phyloP scores from a whole-genome alignment of 2,888 invertebrate genomes.

The Acrobasis repandana region DNA sequence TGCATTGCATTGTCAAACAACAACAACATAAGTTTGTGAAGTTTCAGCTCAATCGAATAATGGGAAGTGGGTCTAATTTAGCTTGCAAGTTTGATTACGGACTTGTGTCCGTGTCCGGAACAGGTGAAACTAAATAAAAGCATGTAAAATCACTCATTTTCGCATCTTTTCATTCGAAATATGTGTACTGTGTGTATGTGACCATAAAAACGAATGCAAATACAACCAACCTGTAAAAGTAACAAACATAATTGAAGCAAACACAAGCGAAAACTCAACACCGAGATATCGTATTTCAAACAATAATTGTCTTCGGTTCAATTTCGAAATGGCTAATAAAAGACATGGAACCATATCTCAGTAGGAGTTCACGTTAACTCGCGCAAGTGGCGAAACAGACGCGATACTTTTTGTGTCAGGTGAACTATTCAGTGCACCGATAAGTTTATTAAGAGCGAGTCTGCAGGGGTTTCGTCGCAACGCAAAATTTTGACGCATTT shows the following conservation, averaged over 20 bases:
- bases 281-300: constrained; percentile 19
- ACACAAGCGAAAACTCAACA: constrained; percentile 13
- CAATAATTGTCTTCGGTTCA: constrained; percentile 23
- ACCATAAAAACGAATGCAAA: not conserved
- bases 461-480: too few species aligned
- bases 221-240: constrained; percentile 4
- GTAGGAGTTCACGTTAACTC: constrained; percentile 5
- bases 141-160: too few species aligned
- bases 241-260: constrained; percentile 3
- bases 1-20: too few species aligned
- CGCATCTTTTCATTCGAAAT: not conserved
- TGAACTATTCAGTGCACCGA: too few species aligned
- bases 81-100: too few species aligned
- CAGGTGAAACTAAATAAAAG: too few species aligned
- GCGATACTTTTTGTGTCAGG: not conserved
- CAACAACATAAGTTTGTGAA: too few species aligned
- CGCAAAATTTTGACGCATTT: too few species aligned
- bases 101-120: too few species aligned
- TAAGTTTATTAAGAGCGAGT: too few species aligned
- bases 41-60: too few species aligned
- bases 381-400: constrained; percentile 16
- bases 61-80: too few species aligned
- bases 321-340: constrained; percentile 33
- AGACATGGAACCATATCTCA: constrained; percentile 30
- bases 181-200: not conserved